Percentiles rank a stretch among this genome's conserved stretches.
Conservation (phyloP, 2,888 invertebrate genomes). For the Chrysodeixis includens region DNA sequence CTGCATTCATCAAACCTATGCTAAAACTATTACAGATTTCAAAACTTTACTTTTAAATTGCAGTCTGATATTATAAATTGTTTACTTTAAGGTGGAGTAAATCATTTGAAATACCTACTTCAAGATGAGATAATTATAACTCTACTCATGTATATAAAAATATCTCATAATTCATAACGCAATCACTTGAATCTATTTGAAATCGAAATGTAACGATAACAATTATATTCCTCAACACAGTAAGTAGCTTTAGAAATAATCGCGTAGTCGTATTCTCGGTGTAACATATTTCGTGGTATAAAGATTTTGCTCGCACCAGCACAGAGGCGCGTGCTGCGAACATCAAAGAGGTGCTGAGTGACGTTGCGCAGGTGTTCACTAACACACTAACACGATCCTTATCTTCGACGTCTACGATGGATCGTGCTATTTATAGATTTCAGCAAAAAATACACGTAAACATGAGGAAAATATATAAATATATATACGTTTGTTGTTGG, state of each 20-base stretch:
- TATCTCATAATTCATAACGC: no score
- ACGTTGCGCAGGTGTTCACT: constrained; percentile 54
- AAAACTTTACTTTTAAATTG: not conserved
- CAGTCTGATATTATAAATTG: not conserved
- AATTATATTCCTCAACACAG: not conserved
- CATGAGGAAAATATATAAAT: not conserved
- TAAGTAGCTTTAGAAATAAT: not conserved
- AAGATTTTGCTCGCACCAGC: constrained; percentile 13
- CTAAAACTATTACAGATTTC: not conserved
- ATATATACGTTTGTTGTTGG: not conserved
- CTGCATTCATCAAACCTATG: not conserved
- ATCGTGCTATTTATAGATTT: constrained; percentile 20
- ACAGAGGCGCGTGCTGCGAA: constrained; percentile 50
- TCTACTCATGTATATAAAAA: no score
- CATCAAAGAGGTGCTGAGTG: constrained; percentile 63
- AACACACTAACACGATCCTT: constrained; percentile 10
- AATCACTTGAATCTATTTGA: no score
- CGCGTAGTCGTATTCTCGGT: constrained; percentile 8
- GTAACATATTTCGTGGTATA: not conserved
- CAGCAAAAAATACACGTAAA: not conserved
- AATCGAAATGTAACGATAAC: not conserved
- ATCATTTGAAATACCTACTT: not conserved
- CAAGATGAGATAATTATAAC: no score
- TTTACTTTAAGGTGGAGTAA: not conserved
- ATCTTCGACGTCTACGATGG: constrained; percentile 51